Base-by-base conservation (phyloP, 2,113 vertebrate species). In the Gracilinanus agilis region DNA sequence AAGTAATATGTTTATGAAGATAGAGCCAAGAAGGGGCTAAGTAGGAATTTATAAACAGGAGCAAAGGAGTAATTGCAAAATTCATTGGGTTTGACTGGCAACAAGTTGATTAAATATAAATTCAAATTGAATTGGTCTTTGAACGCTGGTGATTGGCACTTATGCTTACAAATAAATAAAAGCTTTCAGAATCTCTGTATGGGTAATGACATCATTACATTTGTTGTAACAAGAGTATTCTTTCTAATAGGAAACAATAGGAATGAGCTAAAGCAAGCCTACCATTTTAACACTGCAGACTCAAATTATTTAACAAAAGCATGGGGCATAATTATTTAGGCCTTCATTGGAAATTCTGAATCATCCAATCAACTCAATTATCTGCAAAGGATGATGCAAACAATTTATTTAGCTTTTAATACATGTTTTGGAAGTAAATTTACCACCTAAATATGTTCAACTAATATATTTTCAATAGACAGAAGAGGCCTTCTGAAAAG, bases 51-150 rank as follows among this genome's bases (percentile, higher is more conserved):
- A 67, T 2, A 96, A 3, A 13, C 24, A 24, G 24, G 10, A 23
- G n/a, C 89, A 53, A 90, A 53, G 11, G 24, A 98, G 56, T 95
- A 55, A 58, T 88, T 40, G 5, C 54, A 93, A 34, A 97, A 96
- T 12, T 96, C 90, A 90, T 0, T 54, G 91, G 24, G 94, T 93
- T 93, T 91, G 44, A 93, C 27, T 95, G 88, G n/a, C 91, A 97
- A 93, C 67, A 92, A 95, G 67, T 0, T 92, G 53, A 95, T 95
- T 97, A 93, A 96, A 92, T 90, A 92, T 11, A 95, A 53, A 93
- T 0, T 92, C 75, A 97, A 97, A 97, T 54, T 40, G 53, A 95
- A 4, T 94, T 94, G 56, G n/a, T 95, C 92, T 92, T 96, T n/a
- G 93, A 97, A 40, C 27, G 34, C 88, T 55, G 24, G 8, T 95